These are phyloP conservation scores for Galerucella nymphaeae DNA, from an alignment of 2,888 invertebrate species.

Conservation along the genomic window DNA sequence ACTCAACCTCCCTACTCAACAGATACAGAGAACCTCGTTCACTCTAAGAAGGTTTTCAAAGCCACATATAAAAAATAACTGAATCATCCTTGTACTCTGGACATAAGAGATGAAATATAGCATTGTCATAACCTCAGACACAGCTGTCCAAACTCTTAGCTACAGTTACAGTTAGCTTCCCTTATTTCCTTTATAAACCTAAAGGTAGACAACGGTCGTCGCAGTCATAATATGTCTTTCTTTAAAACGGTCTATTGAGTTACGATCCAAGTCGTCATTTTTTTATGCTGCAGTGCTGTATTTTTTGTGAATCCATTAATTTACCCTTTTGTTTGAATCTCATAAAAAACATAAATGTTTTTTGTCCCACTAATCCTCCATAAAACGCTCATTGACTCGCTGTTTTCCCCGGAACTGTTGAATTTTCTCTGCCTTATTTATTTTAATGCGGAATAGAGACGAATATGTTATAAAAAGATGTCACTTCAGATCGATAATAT, in stretches of 20 bases:
- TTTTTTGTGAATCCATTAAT: not conserved
- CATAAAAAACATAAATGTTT: constrained; percentile 15
- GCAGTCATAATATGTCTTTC: no score
- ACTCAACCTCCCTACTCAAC: no score
- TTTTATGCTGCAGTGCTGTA: not conserved
- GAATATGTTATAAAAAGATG: constrained; percentile 58
- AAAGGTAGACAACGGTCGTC: no score
- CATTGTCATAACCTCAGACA: no score
- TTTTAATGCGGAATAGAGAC: constrained; percentile 52
- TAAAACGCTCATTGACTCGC: constrained; percentile 35
- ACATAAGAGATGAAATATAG: no score
- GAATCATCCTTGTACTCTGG: no score
- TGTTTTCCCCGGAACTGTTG: constrained; percentile 18
- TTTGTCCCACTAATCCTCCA: constrained; percentile 25
- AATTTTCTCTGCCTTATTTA: constrained; percentile 48
- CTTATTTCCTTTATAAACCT: no score
- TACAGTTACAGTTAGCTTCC: no score
- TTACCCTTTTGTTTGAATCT: not conserved
- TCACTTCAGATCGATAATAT: constrained; percentile 64
- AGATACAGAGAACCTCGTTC: no score
- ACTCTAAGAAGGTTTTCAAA: no score
- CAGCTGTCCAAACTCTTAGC: no score
- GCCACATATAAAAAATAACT: no score
- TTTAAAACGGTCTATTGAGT: not conserved
- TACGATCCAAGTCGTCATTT: not conserved